A percentile compares a stretch with the other conserved stretches of the same genome.
Conservation (phyloP, 2,113 vertebrate species). For the Microcebus jonahi region DNA sequence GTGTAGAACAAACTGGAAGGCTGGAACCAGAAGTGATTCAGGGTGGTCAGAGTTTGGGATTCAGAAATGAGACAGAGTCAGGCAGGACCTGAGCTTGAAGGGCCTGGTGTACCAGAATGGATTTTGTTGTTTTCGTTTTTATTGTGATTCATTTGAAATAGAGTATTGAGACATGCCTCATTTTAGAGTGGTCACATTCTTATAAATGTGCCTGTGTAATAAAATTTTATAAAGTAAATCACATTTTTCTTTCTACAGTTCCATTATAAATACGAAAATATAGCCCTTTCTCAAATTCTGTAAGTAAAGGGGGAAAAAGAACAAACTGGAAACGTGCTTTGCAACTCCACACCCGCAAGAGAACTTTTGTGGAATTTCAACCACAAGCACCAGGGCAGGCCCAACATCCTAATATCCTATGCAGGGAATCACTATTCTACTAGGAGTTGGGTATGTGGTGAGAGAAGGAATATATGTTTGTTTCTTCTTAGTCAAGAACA, state of each 20-base stretch:
- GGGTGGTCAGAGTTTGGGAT: background rate
- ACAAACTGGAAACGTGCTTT: background rate
- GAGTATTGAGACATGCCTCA: background rate
- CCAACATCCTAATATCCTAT: too few relatives aligned
- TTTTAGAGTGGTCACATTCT: background rate
- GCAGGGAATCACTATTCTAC: background rate
- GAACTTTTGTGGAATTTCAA: background rate
- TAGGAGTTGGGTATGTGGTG: too few relatives aligned
- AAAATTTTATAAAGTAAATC: background rate
- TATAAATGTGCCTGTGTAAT: background rate
- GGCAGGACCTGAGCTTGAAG: background rate
- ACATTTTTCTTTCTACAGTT: background rate
- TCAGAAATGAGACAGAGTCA: background rate
- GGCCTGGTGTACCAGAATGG: background rate
- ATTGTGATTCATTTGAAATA: background rate
- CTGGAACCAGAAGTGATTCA: background rate
- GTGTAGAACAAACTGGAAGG: background rate
- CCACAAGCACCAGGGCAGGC: background rate
- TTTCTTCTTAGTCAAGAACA: background rate
- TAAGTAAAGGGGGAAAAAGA: background rate
- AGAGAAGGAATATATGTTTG: background rate
- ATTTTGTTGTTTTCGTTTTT: background rate
- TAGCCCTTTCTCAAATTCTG: background rate
- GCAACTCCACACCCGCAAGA: background rate
- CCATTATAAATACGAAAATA: background rate